These are phyloP conservation scores for Calyptommatus sinebrachiatus DNA, from an alignment of 2,113 vertebrate species.

Conservation along the genomic window DNA sequence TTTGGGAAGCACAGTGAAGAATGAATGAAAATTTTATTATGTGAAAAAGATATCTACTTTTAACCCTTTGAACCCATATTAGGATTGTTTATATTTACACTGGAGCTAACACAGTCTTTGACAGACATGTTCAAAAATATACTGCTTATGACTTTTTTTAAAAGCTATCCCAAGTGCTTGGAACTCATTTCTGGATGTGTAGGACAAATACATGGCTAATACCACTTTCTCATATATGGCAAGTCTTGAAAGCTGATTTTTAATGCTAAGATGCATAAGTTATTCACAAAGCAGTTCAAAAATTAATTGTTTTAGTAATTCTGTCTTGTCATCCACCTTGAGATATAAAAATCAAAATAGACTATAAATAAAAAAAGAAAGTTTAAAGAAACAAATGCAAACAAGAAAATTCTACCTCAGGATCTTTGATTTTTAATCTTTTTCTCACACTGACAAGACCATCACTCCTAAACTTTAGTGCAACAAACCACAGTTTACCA, in stretches of 20 bases:
- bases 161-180: not conserved
- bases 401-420: too few species aligned
- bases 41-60: not conserved
- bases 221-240: too few species aligned
- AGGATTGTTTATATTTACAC: not conserved
- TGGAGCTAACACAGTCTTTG: not conserved
- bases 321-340: too few species aligned
- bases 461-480: not conserved
- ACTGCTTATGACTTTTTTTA: not conserved
- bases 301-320: too few species aligned
- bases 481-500: not conserved
- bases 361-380: too few species aligned
- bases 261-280: not conserved
- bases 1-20: not conserved
- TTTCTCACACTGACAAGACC: not conserved
- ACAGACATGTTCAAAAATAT: not conserved
- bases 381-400: too few species aligned
- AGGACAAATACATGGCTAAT: too few species aligned
- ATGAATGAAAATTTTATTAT: not conserved
- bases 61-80: not conserved
- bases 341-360: too few species aligned
- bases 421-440: not conserved
- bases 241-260: not conserved
- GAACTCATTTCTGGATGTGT: not conserved
- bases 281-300: not conserved